phyloP scores from a whole-genome alignment of 2,113 vertebrate genomes.

The Anarhynchus alexandrinus region DNA sequence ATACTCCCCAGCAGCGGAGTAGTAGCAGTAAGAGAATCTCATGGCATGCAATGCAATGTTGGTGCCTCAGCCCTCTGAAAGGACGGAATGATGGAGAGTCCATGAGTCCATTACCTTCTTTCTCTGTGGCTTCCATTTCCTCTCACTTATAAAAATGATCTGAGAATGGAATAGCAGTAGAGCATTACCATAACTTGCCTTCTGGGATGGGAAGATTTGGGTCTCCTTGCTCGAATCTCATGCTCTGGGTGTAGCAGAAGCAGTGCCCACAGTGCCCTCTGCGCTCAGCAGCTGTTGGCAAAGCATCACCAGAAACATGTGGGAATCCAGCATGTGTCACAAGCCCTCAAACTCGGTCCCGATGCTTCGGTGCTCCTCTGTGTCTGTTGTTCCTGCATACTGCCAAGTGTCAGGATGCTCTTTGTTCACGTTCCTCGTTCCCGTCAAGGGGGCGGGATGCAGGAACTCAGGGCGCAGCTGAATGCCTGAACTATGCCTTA shows the following conservation, averaged over 20 bases:
- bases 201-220: not conserved
- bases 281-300: not conserved
- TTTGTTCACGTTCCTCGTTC: not conserved
- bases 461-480: not conserved
- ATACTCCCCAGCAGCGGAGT: not conserved
- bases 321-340: not conserved
- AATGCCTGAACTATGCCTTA: slow-evolving; percentile 25
- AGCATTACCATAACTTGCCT: not conserved
- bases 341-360: not conserved
- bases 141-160: not conserved
- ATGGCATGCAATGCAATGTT: not conserved
- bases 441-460: not conserved
- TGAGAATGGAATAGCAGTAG: not conserved
- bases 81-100: not conserved
- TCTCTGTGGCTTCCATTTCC: not conserved
- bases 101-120: not conserved
- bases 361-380: not conserved
- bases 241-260: not conserved
- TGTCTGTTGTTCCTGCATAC: not conserved
- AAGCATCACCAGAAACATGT: not conserved
- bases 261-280: not conserved
- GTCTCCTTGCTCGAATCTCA: not conserved
- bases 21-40: not conserved
- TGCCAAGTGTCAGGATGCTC: not conserved
- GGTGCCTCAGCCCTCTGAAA: not conserved